These are phyloP conservation scores for Cantharis flavilabris DNA, from an alignment of 2,888 invertebrate genomes.

Conservation along the genomic window DNA sequence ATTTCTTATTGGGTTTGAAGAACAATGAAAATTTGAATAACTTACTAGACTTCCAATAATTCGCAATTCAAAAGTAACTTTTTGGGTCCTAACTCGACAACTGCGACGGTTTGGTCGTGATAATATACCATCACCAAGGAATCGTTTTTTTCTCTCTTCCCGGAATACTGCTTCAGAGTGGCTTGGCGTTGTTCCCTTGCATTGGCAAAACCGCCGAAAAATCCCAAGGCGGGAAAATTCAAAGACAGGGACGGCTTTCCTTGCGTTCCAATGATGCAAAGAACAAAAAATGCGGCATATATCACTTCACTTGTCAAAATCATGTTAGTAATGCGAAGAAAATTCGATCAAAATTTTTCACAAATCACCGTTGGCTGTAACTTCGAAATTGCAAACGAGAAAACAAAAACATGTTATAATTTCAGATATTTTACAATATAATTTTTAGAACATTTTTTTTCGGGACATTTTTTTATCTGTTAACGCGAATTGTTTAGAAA, in stretches of 20 bases:
- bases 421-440: not conserved
- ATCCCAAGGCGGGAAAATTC: constrained; percentile 43
- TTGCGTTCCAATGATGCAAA: constrained; percentile 42
- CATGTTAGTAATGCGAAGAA: constrained; percentile 10
- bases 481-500: constrained; percentile 1
- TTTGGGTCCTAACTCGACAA: constrained; percentile 75
- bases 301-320: constrained; percentile 36
- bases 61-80: constrained; percentile 77
- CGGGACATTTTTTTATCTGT: constrained; percentile 9
- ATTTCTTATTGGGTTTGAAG: not conserved
- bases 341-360: not conserved
- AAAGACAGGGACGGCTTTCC: constrained; percentile 48
- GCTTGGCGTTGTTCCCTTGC: constrained; percentile 39
- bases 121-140: constrained; percentile 76
- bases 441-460: constrained; percentile 1
- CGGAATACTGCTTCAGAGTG: constrained; percentile 66
- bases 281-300: constrained; percentile 38
- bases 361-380: not conserved
- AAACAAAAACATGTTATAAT: constrained; percentile 13
- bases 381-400: not conserved
- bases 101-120: constrained; percentile 82
- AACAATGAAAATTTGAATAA: constrained; percentile 42
- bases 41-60: constrained; percentile 87
- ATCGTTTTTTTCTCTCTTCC: constrained; percentile 66
- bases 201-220: constrained; percentile 35